phyloP scores from a whole-genome alignment of 2,888 invertebrate genomes.

The Eustalomyia histrio region DNA sequence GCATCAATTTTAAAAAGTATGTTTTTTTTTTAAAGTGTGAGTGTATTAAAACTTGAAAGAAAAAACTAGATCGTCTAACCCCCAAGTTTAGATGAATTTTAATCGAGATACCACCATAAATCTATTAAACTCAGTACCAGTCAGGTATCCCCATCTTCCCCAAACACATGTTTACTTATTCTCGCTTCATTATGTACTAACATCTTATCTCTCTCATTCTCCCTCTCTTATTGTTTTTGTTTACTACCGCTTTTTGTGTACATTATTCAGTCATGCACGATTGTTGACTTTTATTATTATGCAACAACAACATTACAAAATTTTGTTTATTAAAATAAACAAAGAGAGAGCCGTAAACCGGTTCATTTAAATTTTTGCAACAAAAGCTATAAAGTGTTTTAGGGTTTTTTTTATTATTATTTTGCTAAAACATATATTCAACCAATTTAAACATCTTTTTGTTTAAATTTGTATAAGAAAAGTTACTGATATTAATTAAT shows the following conservation, averaged over 20 bases:
- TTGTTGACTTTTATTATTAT: not conserved
- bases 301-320: slow-evolving; percentile 3
- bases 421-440: not conserved
- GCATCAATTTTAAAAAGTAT: too few species aligned
- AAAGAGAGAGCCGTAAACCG: not conserved
- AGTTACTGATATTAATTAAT: not conserved
- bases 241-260: not conserved
- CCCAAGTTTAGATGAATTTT: too few species aligned
- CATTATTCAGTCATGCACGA: not conserved
- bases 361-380: not conserved
- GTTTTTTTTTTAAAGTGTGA: too few species aligned
- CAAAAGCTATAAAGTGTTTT: not conserved
- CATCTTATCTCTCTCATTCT: not conserved
- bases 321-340: not conserved
- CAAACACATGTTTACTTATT: not conserved
- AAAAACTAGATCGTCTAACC: too few species aligned
- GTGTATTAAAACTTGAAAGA: too few species aligned
- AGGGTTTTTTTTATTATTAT: not conserved
- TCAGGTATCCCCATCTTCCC: not conserved
- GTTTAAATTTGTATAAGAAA: not conserved
- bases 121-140: too few species aligned
- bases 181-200: not conserved
- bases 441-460: not conserved
- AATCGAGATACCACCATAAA: too few species aligned
- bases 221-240: not conserved